A percentile compares a stretch with the other conserved stretches of the same genome.
Evolutionary conservation across 2,113 vertebrate species (phyloP).

Genomic region (Ceratotherium simum): DNA sequence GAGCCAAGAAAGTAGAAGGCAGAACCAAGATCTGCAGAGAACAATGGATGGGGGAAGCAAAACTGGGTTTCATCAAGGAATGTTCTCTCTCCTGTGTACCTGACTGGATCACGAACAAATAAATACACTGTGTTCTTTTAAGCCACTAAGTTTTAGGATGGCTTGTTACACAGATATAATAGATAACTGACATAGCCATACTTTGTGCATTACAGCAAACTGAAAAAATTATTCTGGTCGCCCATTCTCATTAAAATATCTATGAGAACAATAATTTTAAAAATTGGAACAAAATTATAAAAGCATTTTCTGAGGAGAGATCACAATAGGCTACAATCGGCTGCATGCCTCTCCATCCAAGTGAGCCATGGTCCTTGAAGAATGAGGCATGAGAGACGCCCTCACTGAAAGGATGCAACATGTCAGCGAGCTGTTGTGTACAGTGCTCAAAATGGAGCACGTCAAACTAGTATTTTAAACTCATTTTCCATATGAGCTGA

Average conservation of each 20-base stretch:
- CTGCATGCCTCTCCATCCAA: neutral
- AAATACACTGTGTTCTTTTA: neutral
- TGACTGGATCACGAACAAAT: neutral
- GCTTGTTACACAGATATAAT: neutral
- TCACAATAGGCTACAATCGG: neutral
- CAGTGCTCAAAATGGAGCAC: neutral
- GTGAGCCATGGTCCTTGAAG: neutral
- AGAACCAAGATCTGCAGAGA: neutral
- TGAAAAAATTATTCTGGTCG: neutral
- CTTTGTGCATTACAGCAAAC: neutral
- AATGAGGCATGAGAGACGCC: neutral
- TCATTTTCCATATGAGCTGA: neutral
- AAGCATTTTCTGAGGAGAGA: neutral
- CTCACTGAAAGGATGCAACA: neutral
- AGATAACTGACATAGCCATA: neutral
- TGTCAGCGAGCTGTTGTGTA: fast-evolving
- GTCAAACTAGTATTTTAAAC: neutral
- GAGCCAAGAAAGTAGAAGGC: neutral
- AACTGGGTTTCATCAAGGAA: neutral
- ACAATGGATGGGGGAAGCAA: neutral
- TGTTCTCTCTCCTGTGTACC: neutral
- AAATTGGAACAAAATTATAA: neutral
- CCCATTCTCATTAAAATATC: neutral
- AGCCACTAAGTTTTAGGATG: neutral
- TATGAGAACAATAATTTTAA: neutral